phyloP scores from a whole-genome alignment of 2,888 invertebrate genomes.

The Alitta virens region DNA sequence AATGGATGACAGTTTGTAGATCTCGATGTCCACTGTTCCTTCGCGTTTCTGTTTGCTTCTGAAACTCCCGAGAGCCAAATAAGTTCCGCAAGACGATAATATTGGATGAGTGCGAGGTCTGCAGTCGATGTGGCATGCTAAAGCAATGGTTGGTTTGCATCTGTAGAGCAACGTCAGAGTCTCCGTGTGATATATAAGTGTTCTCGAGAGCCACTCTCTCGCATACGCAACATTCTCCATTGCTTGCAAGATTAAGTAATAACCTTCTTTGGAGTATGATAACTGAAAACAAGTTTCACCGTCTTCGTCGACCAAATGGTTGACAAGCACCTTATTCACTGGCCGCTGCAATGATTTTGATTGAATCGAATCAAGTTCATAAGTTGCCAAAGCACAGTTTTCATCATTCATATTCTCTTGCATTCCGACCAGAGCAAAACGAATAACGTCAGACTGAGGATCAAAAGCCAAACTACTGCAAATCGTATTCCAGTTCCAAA shows the following conservation, averaged over 20 bases:
- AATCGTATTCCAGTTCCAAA: not conserved
- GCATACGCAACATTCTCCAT: slow-evolving; percentile 2
- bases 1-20: not conserved
- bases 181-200: not conserved
- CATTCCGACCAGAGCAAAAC: not conserved
- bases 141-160: not conserved
- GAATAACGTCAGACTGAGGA: not conserved
- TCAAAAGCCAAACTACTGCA: not conserved
- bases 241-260: not conserved
- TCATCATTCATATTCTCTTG: not conserved
- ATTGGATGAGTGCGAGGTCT: not conserved
- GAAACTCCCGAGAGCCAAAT: not conserved
- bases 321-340: not conserved
- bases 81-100: not conserved
- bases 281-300: not conserved
- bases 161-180: not conserved
- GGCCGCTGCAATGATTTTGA: not conserved
- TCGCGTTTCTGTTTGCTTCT: not conserved
- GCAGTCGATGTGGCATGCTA: not conserved
- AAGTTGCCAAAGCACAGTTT: not conserved
- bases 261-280: not conserved
- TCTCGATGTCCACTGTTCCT: not conserved
- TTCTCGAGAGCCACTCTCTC: not conserved
- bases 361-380: not conserved
- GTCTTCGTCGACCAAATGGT: not conserved